phyloP scores from a whole-genome alignment of 2,888 invertebrate species.

The Pycnomerus fuliginosus region DNA sequence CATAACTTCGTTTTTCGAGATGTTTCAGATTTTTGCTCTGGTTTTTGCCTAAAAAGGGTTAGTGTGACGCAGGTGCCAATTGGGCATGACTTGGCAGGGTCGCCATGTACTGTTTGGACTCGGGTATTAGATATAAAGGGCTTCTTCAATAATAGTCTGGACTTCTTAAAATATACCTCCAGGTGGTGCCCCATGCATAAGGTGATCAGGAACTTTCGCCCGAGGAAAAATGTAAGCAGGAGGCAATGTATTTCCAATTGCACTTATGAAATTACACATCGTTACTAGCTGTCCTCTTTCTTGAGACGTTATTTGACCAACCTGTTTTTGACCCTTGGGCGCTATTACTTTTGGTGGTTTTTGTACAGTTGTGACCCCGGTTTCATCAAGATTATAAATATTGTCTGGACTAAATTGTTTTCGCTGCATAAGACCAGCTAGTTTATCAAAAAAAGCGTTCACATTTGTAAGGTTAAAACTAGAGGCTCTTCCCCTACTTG shows the following conservation, averaged over 20 bases:
- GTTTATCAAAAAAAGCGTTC: neutral
- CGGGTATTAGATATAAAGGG: too few relatives aligned
- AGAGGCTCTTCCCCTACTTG: neutral
- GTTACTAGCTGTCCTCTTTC: neutral
- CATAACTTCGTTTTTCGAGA: too few relatives aligned
- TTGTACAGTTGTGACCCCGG: neutral
- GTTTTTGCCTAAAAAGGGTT: too few relatives aligned
- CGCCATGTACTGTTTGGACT: too few relatives aligned
- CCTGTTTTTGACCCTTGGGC: neutral
- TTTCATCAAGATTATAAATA: neutral
- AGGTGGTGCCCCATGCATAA: too few relatives aligned
- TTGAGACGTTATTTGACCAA: neutral
- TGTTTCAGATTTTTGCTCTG: too few relatives aligned
- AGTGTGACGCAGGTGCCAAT: too few relatives aligned
- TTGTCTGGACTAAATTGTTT: neutral
- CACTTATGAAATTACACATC: neutral
- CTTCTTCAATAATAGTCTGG: too few relatives aligned
- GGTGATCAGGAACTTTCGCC: too few relatives aligned
- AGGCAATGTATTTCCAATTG: neutral
- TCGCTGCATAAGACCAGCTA: neutral
- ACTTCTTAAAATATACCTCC: too few relatives aligned
- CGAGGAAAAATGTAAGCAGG: neutral
- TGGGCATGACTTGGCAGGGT: too few relatives aligned
- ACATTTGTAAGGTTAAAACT: neutral
- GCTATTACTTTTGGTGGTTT: neutral